These are phyloP conservation scores for Spheniscus humboldti DNA, from an alignment of 2,797 vertebrate genomes.

Conservation along the genomic window DNA sequence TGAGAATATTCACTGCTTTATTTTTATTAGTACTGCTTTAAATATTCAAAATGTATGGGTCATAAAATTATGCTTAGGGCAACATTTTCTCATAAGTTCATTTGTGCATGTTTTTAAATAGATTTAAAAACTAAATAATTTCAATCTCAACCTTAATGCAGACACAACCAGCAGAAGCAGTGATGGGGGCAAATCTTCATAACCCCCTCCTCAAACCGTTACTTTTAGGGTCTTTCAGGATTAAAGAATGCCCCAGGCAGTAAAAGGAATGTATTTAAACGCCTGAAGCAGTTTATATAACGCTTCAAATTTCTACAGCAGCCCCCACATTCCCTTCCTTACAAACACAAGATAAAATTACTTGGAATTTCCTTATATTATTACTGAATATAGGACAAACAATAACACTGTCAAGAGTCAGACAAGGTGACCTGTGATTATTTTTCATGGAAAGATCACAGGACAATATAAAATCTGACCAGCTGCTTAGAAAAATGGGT, in stretches of 20 bases:
- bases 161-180: neutral
- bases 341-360: conserved; percentile 45
- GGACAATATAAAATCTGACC: neutral
- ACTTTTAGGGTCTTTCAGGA: conserved; percentile 23
- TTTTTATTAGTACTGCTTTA: conserved; percentile 67
- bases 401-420: conserved; percentile 37
- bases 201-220: neutral
- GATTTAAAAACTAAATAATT: conserved; percentile 52
- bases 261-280: conserved; percentile 41
- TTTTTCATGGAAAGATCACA: conserved; percentile 30
- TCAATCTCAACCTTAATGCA: neutral
- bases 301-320: conserved; percentile 17
- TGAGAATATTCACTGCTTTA: conserved; percentile 64
- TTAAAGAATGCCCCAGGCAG: neutral
- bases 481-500: neutral
- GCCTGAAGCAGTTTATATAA: conserved; percentile 31
- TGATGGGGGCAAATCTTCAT: neutral
- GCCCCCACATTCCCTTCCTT: conserved; percentile 27
- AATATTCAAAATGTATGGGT: conserved; percentile 69
- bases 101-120: conserved; percentile 61
- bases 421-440: conserved; percentile 9
- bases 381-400: conserved; percentile 53
- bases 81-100: conserved; percentile 66
- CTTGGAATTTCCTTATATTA: conserved; percentile 53
- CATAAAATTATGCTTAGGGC: conserved; percentile 70